Evolutionary conservation across 2,797 vertebrate species (phyloP), one percentile per base, ranked within the genome.

Genomic region (Gymnoscopelus braueri): DNA sequence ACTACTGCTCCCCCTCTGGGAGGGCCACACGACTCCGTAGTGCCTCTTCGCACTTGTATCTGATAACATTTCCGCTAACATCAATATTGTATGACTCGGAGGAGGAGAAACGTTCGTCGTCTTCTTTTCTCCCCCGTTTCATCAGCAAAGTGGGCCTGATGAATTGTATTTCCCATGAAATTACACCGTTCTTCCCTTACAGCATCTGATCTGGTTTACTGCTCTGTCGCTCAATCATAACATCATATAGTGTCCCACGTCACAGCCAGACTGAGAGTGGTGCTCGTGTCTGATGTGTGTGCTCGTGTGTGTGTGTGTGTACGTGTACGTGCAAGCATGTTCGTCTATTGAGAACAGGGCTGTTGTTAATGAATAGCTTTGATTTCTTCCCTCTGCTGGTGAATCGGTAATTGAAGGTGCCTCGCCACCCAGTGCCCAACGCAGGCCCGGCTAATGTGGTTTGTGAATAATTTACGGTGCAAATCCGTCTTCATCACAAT

Each of bases 401-500:
- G 65, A 35, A 77, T 60, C 32, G 32, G 47, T 82, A 81, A 83
- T 62, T 67, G 68, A 83, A 79, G 51, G 52, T 39, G 59, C 63
- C 72, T 63, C 48, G 56, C 75, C 69, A 75, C 60, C 35, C 52
- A 14, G 68, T 77, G 39, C 59, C 35, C 78, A 75, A 66, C 35
- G 65, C 35, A 15, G 70, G 60, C 60, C 60, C 48, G 58, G 72
- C 75, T 80, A 77, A 87, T 74, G 74, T 51, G 60, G 15, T 55
- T 56, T 9, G 63, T 78, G 74, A 78, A 83, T 83, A 76, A 83
- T 78, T 78, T 54, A 80, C 66, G 48, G 62, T 61, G 74, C 58
- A 81, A 81, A 84, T 90, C 77, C 62, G 69, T 88, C 78, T 82
- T 78, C 80, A 86, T 81, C 73, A 80, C 75, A 79, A 69, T 79